These are phyloP conservation scores for Xyrauchen texanus DNA, from an alignment of 2,113 vertebrate genomes.

Conservation along the genomic window DNA sequence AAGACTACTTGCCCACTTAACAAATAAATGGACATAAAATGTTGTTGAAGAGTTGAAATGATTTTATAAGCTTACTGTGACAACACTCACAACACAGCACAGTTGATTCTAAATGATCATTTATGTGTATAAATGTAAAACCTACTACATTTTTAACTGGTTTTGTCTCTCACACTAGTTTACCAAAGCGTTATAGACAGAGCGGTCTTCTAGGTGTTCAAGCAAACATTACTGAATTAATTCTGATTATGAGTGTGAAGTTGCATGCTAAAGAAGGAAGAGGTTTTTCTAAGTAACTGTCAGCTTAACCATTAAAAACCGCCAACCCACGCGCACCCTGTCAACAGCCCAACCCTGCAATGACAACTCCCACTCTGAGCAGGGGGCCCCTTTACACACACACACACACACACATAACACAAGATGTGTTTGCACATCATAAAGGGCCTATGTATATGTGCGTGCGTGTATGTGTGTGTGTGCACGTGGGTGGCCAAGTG, in stretches of 20 bases:
- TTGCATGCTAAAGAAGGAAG: constrained; percentile 11
- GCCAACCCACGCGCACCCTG: constrained; percentile 20
- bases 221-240: neutral
- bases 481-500: constrained; percentile 10
- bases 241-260: constrained; percentile 12
- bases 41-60: no score
- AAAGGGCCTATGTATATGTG: constrained; percentile 11
- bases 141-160: neutral
- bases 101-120: no score
- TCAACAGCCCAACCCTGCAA: constrained; percentile 30
- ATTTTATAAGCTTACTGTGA: no score
- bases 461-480: constrained; percentile 16
- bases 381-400: constrained; percentile 19
- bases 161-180: neutral
- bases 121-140: neutral
- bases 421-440: constrained; percentile 21
- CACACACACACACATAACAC: neutral
- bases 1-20: no score
- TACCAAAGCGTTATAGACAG: constrained; percentile 5
- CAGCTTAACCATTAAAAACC: constrained; percentile 37
- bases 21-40: no score
- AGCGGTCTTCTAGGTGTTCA: neutral
- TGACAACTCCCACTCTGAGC: constrained; percentile 29
- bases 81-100: no score
- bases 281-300: constrained; percentile 40